Conservation (phyloP, 2,888 invertebrate species). For the Aspidiotus rigidus region DNA sequence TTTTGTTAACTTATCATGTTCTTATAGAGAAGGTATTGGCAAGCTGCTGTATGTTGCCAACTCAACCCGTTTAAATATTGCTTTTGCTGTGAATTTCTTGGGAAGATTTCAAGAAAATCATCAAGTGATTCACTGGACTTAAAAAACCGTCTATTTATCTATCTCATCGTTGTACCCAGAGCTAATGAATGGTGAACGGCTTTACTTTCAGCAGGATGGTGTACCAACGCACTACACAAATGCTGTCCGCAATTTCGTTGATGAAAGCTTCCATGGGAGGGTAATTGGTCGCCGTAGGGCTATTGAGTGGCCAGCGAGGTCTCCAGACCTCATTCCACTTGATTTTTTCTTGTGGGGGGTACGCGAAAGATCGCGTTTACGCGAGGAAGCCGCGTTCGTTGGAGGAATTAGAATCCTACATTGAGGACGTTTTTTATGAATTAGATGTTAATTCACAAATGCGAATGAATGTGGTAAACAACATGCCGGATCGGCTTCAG, state of each 20-base stretch:
- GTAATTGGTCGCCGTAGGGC: constrained; percentile 28
- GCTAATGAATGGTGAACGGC: background rate
- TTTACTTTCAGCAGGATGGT: constrained; percentile 33
- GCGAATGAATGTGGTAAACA: constrained; percentile 17
- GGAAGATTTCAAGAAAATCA: background rate
- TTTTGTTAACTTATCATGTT: background rate
- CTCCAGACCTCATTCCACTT: constrained; percentile 32
- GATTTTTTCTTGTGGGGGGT: constrained; percentile 34
- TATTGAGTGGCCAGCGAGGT: constrained; percentile 32
- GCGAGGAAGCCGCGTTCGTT: background rate
- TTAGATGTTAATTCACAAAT: constrained; percentile 1
- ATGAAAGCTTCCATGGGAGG: constrained; percentile 4
- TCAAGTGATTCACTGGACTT: background rate
- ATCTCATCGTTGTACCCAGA: background rate
- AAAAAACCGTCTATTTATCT: background rate
- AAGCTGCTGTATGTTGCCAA: background rate
- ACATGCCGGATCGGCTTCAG: constrained; percentile 26
- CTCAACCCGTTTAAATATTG: background rate
- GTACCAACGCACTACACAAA: constrained; percentile 26
- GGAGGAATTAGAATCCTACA: background rate
- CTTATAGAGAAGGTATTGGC: background rate
- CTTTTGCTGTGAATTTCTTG: constrained; percentile 5
- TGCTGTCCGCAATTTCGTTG: constrained; percentile 9
- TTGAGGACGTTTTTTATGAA: constrained; percentile 13
- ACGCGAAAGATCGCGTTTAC: constrained; percentile 17